Percentiles rank a stretch among this genome's conserved stretches.
Evolutionary conservation across 2,888 invertebrate genomes (phyloP).

Genomic region (Dicyrtomina minuta): DNA sequence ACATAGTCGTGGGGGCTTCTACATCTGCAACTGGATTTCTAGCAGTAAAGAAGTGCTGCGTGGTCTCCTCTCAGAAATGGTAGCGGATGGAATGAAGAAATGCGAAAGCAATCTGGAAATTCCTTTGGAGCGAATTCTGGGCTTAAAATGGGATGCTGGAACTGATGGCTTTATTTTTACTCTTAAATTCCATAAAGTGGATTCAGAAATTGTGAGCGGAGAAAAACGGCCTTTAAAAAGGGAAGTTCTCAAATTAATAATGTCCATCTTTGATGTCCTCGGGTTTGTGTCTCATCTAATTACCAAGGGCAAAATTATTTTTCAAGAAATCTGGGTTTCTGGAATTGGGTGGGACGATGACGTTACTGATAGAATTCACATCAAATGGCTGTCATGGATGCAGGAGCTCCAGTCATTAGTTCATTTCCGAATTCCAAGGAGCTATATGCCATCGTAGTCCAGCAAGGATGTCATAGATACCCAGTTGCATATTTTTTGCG

Average conservation of each 20-base stretch:
- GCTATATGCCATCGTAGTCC: not conserved
- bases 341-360: slow-evolving; percentile 53
- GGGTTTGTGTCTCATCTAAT: slow-evolving; percentile 49
- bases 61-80: not conserved
- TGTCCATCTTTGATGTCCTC: slow-evolving; percentile 54
- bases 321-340: slow-evolving; percentile 53
- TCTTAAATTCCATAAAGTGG: slow-evolving; percentile 13
- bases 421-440: slow-evolving; percentile 1
- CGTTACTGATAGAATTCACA: not conserved
- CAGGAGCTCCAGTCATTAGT: no score
- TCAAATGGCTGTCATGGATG: slow-evolving; percentile 2
- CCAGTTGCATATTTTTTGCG: slow-evolving; percentile 30
- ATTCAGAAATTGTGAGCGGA: not conserved
- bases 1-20: no score
- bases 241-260: slow-evolving; percentile 45
- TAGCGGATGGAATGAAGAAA: no score
- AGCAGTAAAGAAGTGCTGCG: no score
- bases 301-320: slow-evolving; percentile 51
- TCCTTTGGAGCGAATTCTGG: slow-evolving; percentile 19
- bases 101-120: not conserved
- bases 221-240: slow-evolving; percentile 48
- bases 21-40: no score
- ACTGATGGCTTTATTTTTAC: slow-evolving; percentile 31
- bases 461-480: not conserved
- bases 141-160: slow-evolving; percentile 30